Evolutionary conservation across 2,888 invertebrate species (phyloP).

Genomic region (Drosophila prostipennis): DNA sequence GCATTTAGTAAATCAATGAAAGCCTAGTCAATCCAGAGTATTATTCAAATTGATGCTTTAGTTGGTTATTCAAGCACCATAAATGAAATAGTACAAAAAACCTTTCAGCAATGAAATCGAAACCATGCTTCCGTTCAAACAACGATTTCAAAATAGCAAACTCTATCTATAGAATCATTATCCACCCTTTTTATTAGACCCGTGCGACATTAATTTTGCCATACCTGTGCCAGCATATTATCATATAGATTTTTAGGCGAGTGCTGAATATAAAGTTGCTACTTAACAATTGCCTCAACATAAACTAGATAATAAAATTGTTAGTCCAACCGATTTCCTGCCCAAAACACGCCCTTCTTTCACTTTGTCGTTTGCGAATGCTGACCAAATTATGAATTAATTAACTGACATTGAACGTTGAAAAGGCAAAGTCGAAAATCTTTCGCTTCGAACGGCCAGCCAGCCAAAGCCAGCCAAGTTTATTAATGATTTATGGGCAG

Average conservation of each 20-base stretch:
- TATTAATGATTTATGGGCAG: conserved; percentile 47
- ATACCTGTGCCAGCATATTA: background rate
- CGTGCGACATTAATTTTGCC: conserved; percentile 11
- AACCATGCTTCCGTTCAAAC: background rate
- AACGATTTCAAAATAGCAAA: background rate
- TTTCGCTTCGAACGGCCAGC: conserved; percentile 6
- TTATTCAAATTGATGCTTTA: background rate
- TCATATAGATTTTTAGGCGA: background rate
- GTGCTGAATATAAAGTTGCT: conserved; percentile 17
- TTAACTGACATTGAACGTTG: conserved; percentile 59
- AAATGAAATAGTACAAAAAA: too few relatives aligned
- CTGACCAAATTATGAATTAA: conserved; percentile 35
- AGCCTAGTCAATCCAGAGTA: background rate
- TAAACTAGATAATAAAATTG: conserved; percentile 18
- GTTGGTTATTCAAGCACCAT: background rate
- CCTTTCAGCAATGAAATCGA: background rate
- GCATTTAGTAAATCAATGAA: conserved; percentile 4
- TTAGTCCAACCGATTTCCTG: conserved; percentile 14
- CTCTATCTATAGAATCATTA: conserved; percentile 6
- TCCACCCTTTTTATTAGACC: conserved; percentile 4
- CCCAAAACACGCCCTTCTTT: conserved; percentile 14
- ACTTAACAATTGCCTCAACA: background rate
- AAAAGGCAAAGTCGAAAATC: conserved; percentile 30
- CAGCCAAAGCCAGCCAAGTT: conserved; percentile 6
- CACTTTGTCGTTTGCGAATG: background rate